Percentiles rank a stretch among this genome's conserved stretches.
phyloP scores from a whole-genome alignment of 1,140 invertebrate species.

The Pogonomyrmex californicus region DNA sequence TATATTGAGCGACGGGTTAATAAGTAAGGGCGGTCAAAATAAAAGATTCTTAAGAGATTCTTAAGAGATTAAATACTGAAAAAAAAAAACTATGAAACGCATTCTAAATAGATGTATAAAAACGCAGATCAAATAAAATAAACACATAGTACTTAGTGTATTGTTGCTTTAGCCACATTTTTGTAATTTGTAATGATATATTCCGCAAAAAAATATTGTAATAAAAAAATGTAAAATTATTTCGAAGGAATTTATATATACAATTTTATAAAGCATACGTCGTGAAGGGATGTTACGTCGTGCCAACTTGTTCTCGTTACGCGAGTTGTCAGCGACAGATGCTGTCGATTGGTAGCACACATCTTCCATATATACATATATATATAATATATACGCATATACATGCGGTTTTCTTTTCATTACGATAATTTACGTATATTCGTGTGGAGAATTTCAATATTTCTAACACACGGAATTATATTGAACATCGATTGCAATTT shows the following conservation, averaged over 20 bases:
- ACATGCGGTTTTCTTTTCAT: conserved; percentile 55
- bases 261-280: conserved; percentile 27
- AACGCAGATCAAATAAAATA: neutral
- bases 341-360: conserved; percentile 62
- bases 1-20: neutral
- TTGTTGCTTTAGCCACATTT: neutral
- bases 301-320: conserved; percentile 59
- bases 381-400: neutral
- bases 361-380: conserved; percentile 33
- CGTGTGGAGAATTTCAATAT: conserved; percentile 49
- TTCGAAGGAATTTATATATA: conserved; percentile 21
- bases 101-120: neutral
- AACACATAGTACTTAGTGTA: neutral
- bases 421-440: conserved; percentile 58
- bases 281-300: conserved; percentile 54
- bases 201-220: neutral
- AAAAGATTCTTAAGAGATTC: neutral
- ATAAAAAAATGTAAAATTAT: conserved; percentile 2
- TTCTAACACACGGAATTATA: conserved; percentile 48
- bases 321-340: conserved; percentile 59
- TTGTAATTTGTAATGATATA: neutral
- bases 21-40: neutral
- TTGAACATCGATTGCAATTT: conserved; percentile 61
- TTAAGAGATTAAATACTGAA: neutral
- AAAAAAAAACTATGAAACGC: neutral